Conservation (phyloP, 2,797 vertebrate species). For the Schizothorax lantsangensis region DNA sequence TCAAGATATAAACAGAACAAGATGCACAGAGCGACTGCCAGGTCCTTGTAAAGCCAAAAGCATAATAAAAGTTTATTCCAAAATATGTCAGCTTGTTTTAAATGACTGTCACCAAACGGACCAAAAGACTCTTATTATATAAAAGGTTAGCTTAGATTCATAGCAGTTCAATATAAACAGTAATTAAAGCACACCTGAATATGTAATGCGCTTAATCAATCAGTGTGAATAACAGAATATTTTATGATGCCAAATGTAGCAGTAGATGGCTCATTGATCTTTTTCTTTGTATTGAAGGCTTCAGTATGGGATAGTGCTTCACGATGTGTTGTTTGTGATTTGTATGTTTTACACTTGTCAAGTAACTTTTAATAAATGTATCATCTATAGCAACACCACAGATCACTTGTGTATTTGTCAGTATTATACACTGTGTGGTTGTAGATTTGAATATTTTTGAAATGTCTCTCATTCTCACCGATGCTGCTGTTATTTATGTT, state of each 20-base stretch:
- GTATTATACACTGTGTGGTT: not conserved
- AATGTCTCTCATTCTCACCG: not conserved
- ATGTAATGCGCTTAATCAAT: conserved; percentile 39
- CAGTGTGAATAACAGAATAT: conserved; percentile 45
- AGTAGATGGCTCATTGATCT: conserved; percentile 46
- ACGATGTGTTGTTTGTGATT: conserved; percentile 57
- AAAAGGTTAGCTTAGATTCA: conserved; percentile 6
- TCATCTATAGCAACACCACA: conserved; percentile 50
- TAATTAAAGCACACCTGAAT: conserved; percentile 31
- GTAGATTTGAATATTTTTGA: not conserved
- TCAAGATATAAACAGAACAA: conserved; percentile 20
- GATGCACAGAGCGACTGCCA: not conserved
- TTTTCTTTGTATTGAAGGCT: conserved; percentile 48
- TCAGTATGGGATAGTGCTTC: conserved; percentile 52
- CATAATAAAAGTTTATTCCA: not conserved
- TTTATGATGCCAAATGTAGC: conserved; percentile 57
- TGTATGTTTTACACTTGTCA: conserved; percentile 60
- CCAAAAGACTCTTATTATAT: conserved; percentile 40
- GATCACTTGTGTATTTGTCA: conserved; percentile 8
- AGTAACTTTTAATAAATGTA: conserved; percentile 65
- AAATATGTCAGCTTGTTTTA: conserved; percentile 14
- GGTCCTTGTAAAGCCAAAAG: conserved; percentile 8
- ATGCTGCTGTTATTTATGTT: not conserved
- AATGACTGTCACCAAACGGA: conserved; percentile 37
- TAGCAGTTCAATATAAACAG: not conserved